These are phyloP conservation scores for Eudemis profundana DNA, from an alignment of 2,888 invertebrate genomes.

Conservation along the genomic window DNA sequence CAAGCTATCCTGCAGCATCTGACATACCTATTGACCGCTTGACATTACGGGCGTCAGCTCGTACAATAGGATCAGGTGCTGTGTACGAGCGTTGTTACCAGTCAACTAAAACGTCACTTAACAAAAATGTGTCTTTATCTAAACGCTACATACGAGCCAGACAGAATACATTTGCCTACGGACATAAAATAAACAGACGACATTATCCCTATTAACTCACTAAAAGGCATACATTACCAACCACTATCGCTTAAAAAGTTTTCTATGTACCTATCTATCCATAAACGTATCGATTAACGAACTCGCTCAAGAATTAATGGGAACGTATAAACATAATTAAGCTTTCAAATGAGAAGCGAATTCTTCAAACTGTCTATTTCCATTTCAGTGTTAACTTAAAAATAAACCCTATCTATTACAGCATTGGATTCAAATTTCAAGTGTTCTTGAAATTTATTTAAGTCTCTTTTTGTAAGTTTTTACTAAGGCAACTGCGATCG, in stretches of 20 bases:
- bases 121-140: constrained; percentile 36
- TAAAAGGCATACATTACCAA: constrained; percentile 51
- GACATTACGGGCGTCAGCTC: too few species aligned
- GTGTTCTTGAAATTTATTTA: background rate
- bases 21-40: too few species aligned
- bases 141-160: background rate
- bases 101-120: constrained; percentile 19
- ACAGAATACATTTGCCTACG: constrained; percentile 12
- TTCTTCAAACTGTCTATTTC: constrained; percentile 1
- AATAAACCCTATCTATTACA: background rate
- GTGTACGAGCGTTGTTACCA: background rate
- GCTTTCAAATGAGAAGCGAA: constrained; percentile 65
- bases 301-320: constrained; percentile 75
- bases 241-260: constrained; percentile 59
- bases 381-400: background rate
- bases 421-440: constrained; percentile 4
- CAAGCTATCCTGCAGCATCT: too few species aligned
- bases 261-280: constrained; percentile 55
- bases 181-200: constrained; percentile 50
- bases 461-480: background rate
- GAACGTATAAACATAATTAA: constrained; percentile 80
- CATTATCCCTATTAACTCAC: constrained; percentile 52
- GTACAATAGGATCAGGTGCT: too few species aligned
- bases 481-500: constrained; percentile 63
- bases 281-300: constrained; percentile 68